Evolutionary conservation across 2,797 vertebrate genomes (phyloP).

Genomic region (Esox lucius): DNA sequence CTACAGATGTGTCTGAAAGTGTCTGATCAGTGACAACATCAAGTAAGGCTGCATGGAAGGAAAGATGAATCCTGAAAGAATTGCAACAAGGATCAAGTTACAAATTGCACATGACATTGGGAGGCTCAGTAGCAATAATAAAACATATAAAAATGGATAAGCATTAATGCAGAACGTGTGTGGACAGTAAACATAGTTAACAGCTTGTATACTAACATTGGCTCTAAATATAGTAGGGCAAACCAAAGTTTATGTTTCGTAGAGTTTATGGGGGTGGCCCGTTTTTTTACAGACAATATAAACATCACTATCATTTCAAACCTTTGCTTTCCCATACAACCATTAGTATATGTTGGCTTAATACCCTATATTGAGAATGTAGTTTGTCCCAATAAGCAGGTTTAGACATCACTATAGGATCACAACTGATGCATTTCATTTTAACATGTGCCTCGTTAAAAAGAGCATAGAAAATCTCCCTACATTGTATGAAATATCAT

Average conservation of each 20-base stretch:
- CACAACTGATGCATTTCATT: neutral
- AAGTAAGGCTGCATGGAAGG: neutral
- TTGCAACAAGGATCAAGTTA: conserved; percentile 11
- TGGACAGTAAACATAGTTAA: too few species aligned
- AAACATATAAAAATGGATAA: neutral
- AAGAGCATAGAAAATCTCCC: conserved; percentile 1
- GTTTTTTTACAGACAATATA: too few species aligned
- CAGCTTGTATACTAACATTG: too few species aligned
- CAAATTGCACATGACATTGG: conserved; percentile 24
- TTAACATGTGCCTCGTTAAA: neutral
- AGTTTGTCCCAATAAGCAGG: neutral
- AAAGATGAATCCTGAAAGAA: conserved; percentile 12
- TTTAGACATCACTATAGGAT: conserved; percentile 20
- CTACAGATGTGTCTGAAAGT: neutral
- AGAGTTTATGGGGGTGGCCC: too few species aligned
- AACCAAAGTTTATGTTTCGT: too few species aligned
- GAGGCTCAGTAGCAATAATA: conserved; percentile 35
- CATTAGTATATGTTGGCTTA: too few species aligned
- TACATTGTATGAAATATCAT: conserved; percentile 11
- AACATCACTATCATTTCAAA: too few species aligned
- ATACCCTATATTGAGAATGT: conserved; percentile 27
- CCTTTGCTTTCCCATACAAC: neutral
- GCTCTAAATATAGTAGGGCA: too few species aligned
- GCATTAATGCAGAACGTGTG: conserved; percentile 10
- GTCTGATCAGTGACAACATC: neutral